phyloP scores from a whole-genome alignment of 2,113 vertebrate genomes.

The Crotalus viridis region DNA sequence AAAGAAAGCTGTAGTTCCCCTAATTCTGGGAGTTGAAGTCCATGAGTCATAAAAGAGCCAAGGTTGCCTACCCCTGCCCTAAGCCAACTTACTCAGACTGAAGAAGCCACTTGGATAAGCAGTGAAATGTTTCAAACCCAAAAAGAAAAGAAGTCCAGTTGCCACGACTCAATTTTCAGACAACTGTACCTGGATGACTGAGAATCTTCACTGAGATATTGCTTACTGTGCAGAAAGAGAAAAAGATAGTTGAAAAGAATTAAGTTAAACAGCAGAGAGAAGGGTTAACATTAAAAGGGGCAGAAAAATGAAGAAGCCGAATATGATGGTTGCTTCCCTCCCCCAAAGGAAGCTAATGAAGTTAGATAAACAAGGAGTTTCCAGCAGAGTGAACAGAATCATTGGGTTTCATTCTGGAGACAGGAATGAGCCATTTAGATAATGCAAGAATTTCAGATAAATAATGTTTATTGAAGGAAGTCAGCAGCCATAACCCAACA shows the following conservation, averaged over 20 bases:
- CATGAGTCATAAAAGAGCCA: no score
- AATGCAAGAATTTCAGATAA: neutral
- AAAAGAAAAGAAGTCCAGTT: neutral
- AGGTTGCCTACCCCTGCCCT: neutral
- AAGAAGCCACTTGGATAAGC: neutral
- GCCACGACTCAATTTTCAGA: neutral
- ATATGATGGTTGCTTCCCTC: neutral
- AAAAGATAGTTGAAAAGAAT: neutral
- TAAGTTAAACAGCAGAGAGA: neutral
- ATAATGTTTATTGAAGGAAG: neutral
- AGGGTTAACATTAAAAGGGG: neutral
- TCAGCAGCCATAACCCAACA: neutral
- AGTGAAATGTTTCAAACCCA: neutral
- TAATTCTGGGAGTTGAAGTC: no score
- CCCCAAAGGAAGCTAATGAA: neutral
- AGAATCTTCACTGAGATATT: neutral
- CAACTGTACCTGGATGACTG: neutral
- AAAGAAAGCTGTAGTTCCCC: no score
- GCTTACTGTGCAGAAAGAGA: neutral
- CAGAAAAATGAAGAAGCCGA: neutral
- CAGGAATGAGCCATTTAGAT: neutral
- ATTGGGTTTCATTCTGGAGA: neutral
- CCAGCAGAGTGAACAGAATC: neutral
- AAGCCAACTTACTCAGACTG: neutral
- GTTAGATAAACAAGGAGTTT: neutral